Conservation (phyloP, 2,888 invertebrate genomes). For the Hirtodrosophila trivittata region DNA sequence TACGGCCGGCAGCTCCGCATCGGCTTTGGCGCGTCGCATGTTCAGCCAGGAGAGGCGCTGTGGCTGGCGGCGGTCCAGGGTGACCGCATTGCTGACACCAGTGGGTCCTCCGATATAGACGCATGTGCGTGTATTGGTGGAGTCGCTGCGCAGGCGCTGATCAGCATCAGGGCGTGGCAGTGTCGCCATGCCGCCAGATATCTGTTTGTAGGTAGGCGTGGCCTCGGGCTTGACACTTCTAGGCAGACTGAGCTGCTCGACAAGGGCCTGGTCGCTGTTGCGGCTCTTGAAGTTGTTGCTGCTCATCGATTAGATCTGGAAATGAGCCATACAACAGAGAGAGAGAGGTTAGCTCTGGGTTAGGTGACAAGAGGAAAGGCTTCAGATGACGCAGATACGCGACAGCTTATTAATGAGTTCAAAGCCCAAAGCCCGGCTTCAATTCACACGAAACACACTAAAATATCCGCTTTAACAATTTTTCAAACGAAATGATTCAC, state of each 20-base stretch:
- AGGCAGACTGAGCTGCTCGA: slow-evolving; percentile 75
- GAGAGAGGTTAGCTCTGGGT: background rate
- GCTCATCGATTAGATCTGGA: slow-evolving; percentile 71
- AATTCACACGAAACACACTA: slow-evolving; percentile 61
- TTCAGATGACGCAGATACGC: slow-evolving; percentile 33
- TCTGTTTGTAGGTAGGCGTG: slow-evolving; percentile 64
- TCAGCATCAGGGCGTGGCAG: slow-evolving; percentile 58
- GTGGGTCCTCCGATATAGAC: slow-evolving; percentile 63
- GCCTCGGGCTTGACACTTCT: slow-evolving; percentile 37
- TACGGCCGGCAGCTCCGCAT: slow-evolving; percentile 58
- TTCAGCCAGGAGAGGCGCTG: slow-evolving; percentile 80
- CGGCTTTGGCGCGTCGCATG: slow-evolving; percentile 74
- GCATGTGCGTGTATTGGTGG: slow-evolving; percentile 61
- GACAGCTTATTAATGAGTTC: slow-evolving; percentile 51
- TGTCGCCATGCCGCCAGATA: slow-evolving; percentile 70
- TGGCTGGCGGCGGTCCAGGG: slow-evolving; percentile 79
- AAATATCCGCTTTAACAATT: slow-evolving; percentile 44
- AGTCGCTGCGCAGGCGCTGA: slow-evolving; percentile 71
- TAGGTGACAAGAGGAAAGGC: no score
- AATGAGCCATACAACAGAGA: slow-evolving; percentile 10
- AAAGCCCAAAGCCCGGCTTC: slow-evolving; percentile 45
- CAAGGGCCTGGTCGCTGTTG: slow-evolving; percentile 74
- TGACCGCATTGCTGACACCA: slow-evolving; percentile 61
- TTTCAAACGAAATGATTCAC: slow-evolving; percentile 74
- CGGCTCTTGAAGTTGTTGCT: slow-evolving; percentile 63